Conservation (phyloP, 2,797 vertebrate species). For the Hapalemur alaotrensis region DNA sequence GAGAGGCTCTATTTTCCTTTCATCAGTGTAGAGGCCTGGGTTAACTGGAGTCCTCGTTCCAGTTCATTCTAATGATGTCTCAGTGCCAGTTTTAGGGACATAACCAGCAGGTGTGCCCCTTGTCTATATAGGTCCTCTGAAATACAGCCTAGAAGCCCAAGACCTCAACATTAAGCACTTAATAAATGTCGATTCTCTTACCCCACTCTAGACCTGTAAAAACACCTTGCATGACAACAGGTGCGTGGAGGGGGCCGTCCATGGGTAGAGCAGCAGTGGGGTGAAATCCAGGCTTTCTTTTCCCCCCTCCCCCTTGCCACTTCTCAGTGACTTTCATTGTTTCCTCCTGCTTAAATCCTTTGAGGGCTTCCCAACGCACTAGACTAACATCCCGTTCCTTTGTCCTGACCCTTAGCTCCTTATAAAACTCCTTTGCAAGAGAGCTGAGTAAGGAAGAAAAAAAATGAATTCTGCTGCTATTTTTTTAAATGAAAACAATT, state of each 20-base stretch:
- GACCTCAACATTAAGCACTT: not conserved
- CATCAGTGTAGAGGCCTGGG: too few species aligned
- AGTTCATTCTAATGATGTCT: not conserved
- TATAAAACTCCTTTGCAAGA: not conserved
- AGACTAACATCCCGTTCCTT: not conserved
- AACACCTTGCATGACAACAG: not conserved
- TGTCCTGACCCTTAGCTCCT: not conserved
- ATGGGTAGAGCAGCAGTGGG: not conserved
- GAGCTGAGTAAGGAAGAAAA: not conserved
- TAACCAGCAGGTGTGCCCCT: not conserved
- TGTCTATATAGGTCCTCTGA: not conserved
- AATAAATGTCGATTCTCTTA: too few species aligned
- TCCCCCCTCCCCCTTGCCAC: not conserved
- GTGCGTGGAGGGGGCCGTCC: not conserved
- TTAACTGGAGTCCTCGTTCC: not conserved
- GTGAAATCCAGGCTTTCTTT: not conserved
- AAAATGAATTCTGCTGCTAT: not conserved
- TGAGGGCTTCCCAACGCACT: not conserved
- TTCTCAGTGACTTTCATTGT: not conserved
- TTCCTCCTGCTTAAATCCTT: not conserved
- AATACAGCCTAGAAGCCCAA: not conserved
- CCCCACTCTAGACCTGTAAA: not conserved
- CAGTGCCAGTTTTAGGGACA: not conserved
- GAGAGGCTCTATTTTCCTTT: not conserved
- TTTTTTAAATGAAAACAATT: conserved; percentile 40